Evolutionary conservation across 35 echinoderm and acorn worm species (phyloP).

Genomic region (Lytechinus pictus): DNA sequence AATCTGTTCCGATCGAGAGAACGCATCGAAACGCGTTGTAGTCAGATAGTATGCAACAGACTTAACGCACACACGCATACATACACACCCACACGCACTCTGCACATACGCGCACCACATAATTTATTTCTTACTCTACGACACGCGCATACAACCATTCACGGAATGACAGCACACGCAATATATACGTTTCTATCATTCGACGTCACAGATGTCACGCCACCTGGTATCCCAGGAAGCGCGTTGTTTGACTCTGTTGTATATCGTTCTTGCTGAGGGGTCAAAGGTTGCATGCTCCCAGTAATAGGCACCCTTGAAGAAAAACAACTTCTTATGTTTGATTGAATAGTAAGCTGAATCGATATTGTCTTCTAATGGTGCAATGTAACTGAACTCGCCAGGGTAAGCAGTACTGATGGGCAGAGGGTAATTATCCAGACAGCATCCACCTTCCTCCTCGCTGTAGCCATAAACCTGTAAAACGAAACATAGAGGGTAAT

Average conservation of each 20-base stretch:
- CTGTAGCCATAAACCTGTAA: slow-evolving; percentile 94
- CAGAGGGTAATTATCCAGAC: slow-evolving; percentile 66
- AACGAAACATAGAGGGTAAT: background rate
- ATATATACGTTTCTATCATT: background rate
- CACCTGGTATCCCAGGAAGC: slow-evolving; percentile 76
- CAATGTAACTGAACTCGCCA: background rate
- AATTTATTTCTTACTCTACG: background rate
- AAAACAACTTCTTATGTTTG: slow-evolving; percentile 72
- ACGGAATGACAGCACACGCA: background rate
- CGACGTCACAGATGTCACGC: slow-evolving; percentile 91
- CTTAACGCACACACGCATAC: background rate
- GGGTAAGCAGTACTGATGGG: slow-evolving; percentile 65
- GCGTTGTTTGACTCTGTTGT: slow-evolving; percentile 55
- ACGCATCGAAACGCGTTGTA: background rate
- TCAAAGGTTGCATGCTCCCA: slow-evolving; percentile 76
- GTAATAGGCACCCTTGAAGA: slow-evolving; percentile 84
- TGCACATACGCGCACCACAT: background rate
- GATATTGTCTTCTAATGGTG: slow-evolving; percentile 66
- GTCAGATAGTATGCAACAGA: background rate
- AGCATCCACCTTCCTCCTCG: slow-evolving; percentile 64
- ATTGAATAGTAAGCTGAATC: slow-evolving; percentile 88
- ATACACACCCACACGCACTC: slow-evolving; percentile 13
- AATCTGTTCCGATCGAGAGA: too few relatives aligned
- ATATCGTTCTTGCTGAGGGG: slow-evolving; percentile 18
- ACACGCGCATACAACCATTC: background rate